Conservation (phyloP, 2,113 vertebrate genomes). For the Tragelaphus imberbis region DNA sequence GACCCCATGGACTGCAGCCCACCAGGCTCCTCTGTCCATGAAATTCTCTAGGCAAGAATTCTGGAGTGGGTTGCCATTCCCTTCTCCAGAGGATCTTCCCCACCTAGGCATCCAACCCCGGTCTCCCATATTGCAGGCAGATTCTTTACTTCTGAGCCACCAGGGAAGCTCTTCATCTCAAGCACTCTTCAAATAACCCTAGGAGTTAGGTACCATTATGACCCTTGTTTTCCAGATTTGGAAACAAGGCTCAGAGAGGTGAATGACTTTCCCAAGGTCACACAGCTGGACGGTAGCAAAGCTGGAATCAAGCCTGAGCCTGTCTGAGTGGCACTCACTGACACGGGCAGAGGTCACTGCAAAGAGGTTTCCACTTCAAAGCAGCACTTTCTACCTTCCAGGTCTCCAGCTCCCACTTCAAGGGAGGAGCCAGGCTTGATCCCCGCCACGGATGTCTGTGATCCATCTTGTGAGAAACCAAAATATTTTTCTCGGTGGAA, state of each 20-base stretch:
- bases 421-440: not conserved
- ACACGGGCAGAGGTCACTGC: not conserved
- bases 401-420: not conserved
- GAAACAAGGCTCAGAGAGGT: not conserved
- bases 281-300: not conserved
- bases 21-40: not conserved
- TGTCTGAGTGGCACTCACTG: rapidly evolving
- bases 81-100: not conserved
- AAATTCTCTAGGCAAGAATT: not conserved
- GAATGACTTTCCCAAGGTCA: not conserved
- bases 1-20: not conserved
- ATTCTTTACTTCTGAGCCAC: not conserved
- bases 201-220: not conserved
- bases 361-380: not conserved
- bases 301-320: too few relatives aligned
- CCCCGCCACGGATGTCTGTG: not conserved
- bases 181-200: not conserved
- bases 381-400: not conserved
- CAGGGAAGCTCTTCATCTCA: not conserved
- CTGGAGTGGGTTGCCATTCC: not conserved
- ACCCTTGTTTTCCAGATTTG: not conserved
- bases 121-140: not conserved
- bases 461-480: not conserved
- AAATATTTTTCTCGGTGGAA: not conserved
- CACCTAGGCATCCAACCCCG: not conserved